Conservation (phyloP, 2,888 invertebrate species). For the Folsomia candida region DNA sequence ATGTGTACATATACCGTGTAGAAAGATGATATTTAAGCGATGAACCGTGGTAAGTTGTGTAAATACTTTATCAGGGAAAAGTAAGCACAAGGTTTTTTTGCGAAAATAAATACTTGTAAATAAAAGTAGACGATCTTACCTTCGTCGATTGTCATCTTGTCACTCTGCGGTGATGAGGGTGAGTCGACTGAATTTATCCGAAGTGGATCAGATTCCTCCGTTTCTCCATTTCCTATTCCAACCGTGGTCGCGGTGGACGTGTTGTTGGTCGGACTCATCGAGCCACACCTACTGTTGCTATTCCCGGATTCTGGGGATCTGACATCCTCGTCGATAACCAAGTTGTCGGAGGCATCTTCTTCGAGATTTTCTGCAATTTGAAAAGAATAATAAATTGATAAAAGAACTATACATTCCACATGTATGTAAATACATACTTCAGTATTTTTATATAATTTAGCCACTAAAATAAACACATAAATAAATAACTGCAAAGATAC, state of each 20-base stretch:
- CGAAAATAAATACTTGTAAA: too few relatives aligned
- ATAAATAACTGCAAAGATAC: too few relatives aligned
- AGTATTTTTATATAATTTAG: too few relatives aligned
- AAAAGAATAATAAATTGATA: conserved; percentile 9
- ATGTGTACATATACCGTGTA: too few relatives aligned
- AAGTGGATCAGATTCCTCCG: conserved; percentile 7
- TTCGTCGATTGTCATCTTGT: conserved; percentile 49
- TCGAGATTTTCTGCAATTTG: conserved; percentile 25
- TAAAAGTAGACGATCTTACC: too few relatives aligned
- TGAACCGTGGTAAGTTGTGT: too few relatives aligned
- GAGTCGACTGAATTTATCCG: conserved; percentile 28
- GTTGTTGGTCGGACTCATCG: conserved; percentile 13
- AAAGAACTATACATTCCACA: neutral
- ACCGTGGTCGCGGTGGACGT: conserved; percentile 18
- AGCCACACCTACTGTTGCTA: conserved; percentile 12
- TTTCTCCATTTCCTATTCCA: conserved; percentile 25
- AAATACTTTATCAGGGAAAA: too few relatives aligned
- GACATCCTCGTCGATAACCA: conserved; percentile 47
- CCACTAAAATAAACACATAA: too few relatives aligned
- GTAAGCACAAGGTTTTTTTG: too few relatives aligned
- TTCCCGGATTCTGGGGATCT: conserved; percentile 25
- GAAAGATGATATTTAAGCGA: too few relatives aligned
- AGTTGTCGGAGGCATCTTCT: conserved; percentile 43
- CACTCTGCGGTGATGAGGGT: conserved; percentile 37
- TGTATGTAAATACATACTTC: neutral